Evolutionary conservation across 37 sponge, comb jelly and placozoan species (phyloP), one percentile per base, ranked within the genome.

Genomic region (Mnemiopsis leidyi): DNA sequence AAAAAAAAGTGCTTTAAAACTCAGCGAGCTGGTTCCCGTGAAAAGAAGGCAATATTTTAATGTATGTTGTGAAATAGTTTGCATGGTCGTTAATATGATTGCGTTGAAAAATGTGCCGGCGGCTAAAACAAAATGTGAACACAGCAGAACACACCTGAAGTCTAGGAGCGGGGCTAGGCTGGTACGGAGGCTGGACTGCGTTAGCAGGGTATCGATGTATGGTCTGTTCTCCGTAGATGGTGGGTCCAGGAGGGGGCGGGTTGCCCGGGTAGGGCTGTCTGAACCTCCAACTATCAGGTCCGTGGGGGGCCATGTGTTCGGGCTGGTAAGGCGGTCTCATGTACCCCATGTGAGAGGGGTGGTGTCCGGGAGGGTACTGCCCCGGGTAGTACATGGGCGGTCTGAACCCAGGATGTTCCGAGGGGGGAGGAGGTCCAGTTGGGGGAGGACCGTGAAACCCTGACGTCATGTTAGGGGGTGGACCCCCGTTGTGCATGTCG

Each of bases 311-410:
- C 90, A 85, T 85, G 90, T 85, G 90, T 2, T 85, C 90, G 7
- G 82, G 82, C 23, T 85, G 61, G 29, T 85, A 37, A 26, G 90
- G 90, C 25, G 61, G 40, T 32, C 79, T 26, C 79, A 77, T 77
- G 90, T 85, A 85, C 90, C 90, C 90, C 90, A 85, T 85, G 61
- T 38, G 61, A 25, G 90, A 20, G 61, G 40, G 90, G 36, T 31
- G 79, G 79, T 77, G 79, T 25, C 73, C 73, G 1, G 79, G 79
- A 33, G 79, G 79, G 79, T 77, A 77, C 79, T 77, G 79, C 18
- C 79, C 79, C 0, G 79, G 79, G 36, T 85, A 85, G 26, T 85
- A 85, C 90, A 85, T 85, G 39, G 90, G 90, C 3, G 90, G 90
- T 33, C 90, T 35, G 90, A 39, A 85, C 25, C 90, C 90, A 39